Evolutionary conservation across 2,113 vertebrate genomes (phyloP), one percentile per base, ranked within the genome.

Genomic region (Acanthochromis polyacanthus): DNA sequence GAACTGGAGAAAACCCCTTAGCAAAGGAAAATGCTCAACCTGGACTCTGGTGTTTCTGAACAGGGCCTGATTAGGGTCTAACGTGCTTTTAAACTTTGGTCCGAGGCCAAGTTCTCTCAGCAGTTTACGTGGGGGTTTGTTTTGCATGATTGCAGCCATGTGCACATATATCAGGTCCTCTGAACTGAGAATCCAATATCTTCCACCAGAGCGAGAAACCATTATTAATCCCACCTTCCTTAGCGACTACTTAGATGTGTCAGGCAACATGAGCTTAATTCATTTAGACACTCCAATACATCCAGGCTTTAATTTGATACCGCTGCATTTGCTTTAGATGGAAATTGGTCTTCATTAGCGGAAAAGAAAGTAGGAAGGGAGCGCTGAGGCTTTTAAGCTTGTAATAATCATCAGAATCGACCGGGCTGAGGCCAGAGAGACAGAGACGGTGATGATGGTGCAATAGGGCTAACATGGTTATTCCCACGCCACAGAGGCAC

Each of bases 381-480:
- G 75, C 52, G 67, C 14, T 15, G 17, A 50, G 80, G 68, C 88
- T 90, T 91, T 88, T 85, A 85, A 84, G 88, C 70, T 71, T 28
- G 36, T 81, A 58, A 79, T 75, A 89, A 79, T 89, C 36, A 81
- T 80, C 43, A 40, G 55, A 69, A 87, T 83, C 17, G 30, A 88
- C 80, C 2, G 6, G 4, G 72, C 62, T 53, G 4, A 7, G 28
- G 51, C 67, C 51, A 46, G 23, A 50, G 59, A 56, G 65, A 52
- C 32, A 6, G 63, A 45, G 28, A 70, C 25, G 9, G 48, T 38
- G 65, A 60, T 61, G 20, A 74, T 60, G 74, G 76, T 59, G 77
- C 75, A 79, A 17, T 45, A 8, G 56, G 76, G 50, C 43, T 58
- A 76, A 89, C 20, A 30, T 51, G 79, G 67, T 84, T 80, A 83